Base-by-base conservation (phyloP, 2,888 invertebrate genomes). In the Isotomurus palustris region DNA sequence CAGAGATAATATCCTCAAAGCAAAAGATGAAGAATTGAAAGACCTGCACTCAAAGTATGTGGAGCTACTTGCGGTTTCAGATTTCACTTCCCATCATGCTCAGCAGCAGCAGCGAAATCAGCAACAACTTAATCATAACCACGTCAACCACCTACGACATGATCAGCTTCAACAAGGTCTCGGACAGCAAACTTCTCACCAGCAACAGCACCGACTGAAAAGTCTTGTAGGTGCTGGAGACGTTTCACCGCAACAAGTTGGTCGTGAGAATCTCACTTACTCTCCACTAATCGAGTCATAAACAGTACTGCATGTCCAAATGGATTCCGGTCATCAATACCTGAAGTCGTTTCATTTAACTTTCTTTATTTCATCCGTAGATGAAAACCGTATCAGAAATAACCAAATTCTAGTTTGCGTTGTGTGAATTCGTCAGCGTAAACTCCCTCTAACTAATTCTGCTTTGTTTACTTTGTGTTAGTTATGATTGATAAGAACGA, bases 31-130 rank as follows among this genome's bases (percentile, higher is more conserved):
- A 73, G 93, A 94, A 78, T 86, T 95, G 70, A 87, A 87, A 71
- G 90, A 91, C 75, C 81, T 95, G 70, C 93, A 93, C 76, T 83
- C 85, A 60, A 88, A 89, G 79, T 86, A 91, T 75, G 92, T 92
- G 62, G 94, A 95, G 79, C 86, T 94, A 75, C 79, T 95, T 77
- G 94, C 94, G 25, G 89, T 94, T 65, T 67, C 68, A 25, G 66
- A 68, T 51, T 70, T 64, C 44, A 58, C 67, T 14, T 64, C 63
- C 48, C 67, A 62, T 47, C 66, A 66, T 41, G 60, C 62, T 43
- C 61, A 58, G 4, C 65, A 62, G 25, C 62, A 58, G 29, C 62
- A 62, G 19, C 52, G 29, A 27, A 36, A 56, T 6, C 38, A 57
- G 19, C 54, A 51, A 14, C 47, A 47, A n/a, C 32, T 19, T 35